phyloP scores from a whole-genome alignment of 2,113 vertebrate species.

The Girardinichthys multiradiatus region DNA sequence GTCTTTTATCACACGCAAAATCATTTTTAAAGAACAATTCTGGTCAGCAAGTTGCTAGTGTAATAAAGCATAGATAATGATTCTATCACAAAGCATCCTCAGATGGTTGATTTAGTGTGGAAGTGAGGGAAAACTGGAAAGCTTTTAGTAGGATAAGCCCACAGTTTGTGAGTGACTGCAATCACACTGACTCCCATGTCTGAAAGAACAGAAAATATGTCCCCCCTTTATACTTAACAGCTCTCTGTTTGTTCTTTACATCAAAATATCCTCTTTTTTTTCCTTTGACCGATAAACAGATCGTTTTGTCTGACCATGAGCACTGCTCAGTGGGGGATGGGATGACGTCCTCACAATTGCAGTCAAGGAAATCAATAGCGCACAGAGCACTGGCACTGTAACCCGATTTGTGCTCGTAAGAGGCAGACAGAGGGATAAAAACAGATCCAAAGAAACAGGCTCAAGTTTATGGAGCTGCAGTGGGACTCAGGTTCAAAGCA shows the following conservation, averaged over 20 bases:
- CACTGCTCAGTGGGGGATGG: constrained; percentile 60
- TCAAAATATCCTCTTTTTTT: background rate
- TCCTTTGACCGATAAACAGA: constrained; percentile 25
- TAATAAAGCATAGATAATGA: too few relatives aligned
- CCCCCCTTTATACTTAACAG: background rate
- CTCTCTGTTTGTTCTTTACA: background rate
- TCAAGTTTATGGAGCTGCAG: background rate
- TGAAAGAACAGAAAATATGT: too few relatives aligned
- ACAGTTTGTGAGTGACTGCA: background rate
- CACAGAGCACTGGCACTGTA: constrained; percentile 65
- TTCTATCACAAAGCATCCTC: too few relatives aligned
- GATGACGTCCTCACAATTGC: constrained; percentile 17
- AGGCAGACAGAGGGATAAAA: constrained; percentile 35
- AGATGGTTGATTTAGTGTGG: too few relatives aligned
- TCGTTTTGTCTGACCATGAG: constrained; percentile 14
- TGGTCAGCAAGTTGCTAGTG: background rate
- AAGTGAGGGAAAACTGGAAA: background rate
- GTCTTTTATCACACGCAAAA: background rate
- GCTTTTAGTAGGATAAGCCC: background rate
- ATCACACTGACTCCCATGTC: too few relatives aligned
- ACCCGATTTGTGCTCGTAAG: constrained; percentile 71
- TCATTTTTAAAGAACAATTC: background rate
- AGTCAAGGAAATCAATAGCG: constrained; percentile 77
- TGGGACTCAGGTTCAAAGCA: background rate
- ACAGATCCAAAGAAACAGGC: constrained; percentile 6